A percentile compares a stretch with the other conserved stretches of the same genome.
These are phyloP conservation scores for Puntigrus tetrazona DNA, from an alignment of 2,113 vertebrate species.

Conservation along the genomic window DNA sequence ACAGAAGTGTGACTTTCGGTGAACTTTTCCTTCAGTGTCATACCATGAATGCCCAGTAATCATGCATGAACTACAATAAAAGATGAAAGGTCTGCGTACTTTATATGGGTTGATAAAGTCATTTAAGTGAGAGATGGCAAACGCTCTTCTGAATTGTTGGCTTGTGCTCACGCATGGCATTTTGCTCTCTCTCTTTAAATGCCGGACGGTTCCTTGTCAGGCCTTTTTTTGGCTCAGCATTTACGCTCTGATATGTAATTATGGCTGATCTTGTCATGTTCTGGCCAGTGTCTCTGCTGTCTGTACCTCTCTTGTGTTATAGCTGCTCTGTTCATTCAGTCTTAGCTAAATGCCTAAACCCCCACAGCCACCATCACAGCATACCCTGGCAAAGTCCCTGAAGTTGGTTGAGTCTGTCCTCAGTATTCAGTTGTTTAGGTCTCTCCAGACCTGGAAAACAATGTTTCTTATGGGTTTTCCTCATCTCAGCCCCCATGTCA, in stretches of 20 bases:
- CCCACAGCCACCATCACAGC: not conserved
- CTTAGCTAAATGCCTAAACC: slow-evolving; percentile 39
- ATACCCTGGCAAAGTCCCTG: not conserved
- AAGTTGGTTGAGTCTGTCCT: not conserved
- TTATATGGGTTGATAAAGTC: slow-evolving; percentile 31
- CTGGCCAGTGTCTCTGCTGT: slow-evolving; percentile 26
- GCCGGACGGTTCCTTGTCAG: not conserved
- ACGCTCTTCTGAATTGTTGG: not conserved
- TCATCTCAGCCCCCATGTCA: not conserved
- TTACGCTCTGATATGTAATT: not conserved
- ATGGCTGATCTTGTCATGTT: slow-evolving; percentile 35
- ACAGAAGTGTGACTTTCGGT: not conserved
- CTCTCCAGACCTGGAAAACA: slow-evolving; percentile 7
- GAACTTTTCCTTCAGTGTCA: slow-evolving; percentile 25
- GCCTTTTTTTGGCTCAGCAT: slow-evolving; percentile 34
- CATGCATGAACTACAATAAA: slow-evolving; percentile 39
- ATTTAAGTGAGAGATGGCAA: slow-evolving; percentile 37
- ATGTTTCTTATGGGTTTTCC: slow-evolving; percentile 1
- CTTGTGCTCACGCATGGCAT: not conserved
- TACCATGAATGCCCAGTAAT: slow-evolving; percentile 21
- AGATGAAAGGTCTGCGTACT: not conserved
- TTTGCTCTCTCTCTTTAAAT: slow-evolving; percentile 55
- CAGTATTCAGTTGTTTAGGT: not conserved
- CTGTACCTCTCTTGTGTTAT: slow-evolving; percentile 56
- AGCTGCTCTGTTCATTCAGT: slow-evolving; percentile 65